A percentile compares a stretch with the other conserved stretches of the same genome.
Evolutionary conservation across 2,113 vertebrate species (phyloP).

Genomic region (Eupsittula cactorum): DNA sequence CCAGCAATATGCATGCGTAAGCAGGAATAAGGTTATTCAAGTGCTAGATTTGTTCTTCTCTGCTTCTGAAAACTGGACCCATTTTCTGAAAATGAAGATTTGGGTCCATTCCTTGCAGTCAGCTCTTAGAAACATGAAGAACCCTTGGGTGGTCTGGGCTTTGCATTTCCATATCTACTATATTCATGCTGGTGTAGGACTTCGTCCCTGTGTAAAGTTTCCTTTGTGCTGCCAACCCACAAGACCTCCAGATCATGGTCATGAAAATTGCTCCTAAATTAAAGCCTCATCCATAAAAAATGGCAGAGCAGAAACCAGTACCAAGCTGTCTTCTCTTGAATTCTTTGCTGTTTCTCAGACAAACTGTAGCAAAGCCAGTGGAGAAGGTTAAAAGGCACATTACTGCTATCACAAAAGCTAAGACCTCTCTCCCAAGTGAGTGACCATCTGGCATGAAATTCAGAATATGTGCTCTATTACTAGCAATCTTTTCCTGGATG

Average conservation of each 20-base stretch:
- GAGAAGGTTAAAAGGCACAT: background rate
- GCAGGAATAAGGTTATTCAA: background rate
- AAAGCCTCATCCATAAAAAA: background rate
- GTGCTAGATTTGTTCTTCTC: background rate
- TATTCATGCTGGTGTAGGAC: too few relatives aligned
- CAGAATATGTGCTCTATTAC: background rate
- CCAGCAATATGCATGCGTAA: background rate
- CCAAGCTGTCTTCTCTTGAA: background rate
- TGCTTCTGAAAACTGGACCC: background rate
- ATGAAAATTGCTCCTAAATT: background rate
- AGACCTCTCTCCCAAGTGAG: background rate
- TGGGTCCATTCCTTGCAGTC: background rate
- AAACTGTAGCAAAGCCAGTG: background rate
- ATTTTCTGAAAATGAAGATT: background rate
- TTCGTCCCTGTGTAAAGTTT: background rate
- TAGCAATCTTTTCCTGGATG: background rate
- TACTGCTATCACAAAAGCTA: background rate
- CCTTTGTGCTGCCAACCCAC: background rate
- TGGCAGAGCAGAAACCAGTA: background rate
- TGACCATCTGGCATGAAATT: constrained; percentile 13
- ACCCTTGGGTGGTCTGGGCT: background rate
- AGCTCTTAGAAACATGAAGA: background rate
- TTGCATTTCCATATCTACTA: background rate
- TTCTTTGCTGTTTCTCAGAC: background rate
- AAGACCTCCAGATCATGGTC: rapidly evolving